These are phyloP conservation scores for Timandra comae DNA, from an alignment of 2,888 invertebrate species.

Conservation along the genomic window DNA sequence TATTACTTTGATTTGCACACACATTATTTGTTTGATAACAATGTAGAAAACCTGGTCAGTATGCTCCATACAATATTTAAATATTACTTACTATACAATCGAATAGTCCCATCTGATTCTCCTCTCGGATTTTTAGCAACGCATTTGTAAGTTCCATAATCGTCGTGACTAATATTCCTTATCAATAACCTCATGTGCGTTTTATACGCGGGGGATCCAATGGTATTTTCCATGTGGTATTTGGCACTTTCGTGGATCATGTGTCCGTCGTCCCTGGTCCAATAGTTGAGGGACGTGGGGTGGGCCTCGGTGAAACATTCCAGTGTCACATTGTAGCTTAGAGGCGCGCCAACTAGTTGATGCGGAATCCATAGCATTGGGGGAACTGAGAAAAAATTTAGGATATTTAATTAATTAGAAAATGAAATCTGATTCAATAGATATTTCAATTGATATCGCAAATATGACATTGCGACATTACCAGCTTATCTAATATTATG, in stretches of 20 bases:
- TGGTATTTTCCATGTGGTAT: slow-evolving; percentile 85
- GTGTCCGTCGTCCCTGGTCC: slow-evolving; percentile 90
- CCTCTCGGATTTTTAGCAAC: slow-evolving; percentile 93
- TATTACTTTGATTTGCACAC: no score
- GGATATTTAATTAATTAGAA: no score
- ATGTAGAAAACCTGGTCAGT: no score
- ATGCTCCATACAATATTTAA: no score
- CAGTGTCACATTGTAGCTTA: slow-evolving; percentile 88
- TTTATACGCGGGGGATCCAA: slow-evolving; percentile 85
- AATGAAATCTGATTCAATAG: no score
- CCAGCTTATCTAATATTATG: no score
- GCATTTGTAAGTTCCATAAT: slow-evolving; percentile 92
- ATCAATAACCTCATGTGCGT: slow-evolving; percentile 92
- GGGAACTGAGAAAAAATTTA: slow-evolving; percentile 79
- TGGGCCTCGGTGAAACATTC: slow-evolving; percentile 95
- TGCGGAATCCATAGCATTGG: slow-evolving; percentile 95
- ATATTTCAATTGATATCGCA: no score
- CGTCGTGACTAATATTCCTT: slow-evolving; percentile 83
- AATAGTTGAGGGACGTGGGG: slow-evolving; percentile 93
- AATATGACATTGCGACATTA: no score
- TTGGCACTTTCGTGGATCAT: slow-evolving; percentile 92
- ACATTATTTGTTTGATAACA: background rate
- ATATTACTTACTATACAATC: slow-evolving; percentile 92
- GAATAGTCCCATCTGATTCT: slow-evolving; percentile 92
- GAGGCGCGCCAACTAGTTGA: slow-evolving; percentile 90